Evolutionary conservation across 2,113 vertebrate genomes (phyloP), one percentile per base, ranked within the genome.

Genomic region (Larimichthys crocea): DNA sequence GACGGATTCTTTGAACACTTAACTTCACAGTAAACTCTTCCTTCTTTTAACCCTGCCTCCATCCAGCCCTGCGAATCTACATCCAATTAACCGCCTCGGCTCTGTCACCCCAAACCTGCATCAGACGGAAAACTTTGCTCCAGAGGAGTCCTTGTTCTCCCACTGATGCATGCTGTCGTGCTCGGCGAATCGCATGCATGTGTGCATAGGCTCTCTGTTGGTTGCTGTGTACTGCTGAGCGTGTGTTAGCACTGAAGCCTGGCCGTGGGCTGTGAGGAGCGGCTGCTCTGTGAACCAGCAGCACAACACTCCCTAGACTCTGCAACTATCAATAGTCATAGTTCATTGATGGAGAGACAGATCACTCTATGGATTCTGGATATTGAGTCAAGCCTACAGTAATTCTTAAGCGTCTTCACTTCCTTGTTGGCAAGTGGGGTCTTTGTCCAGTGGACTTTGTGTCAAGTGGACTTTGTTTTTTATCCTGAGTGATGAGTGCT

Each of bases 21-120:
- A 80, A 86, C 89, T 90, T 86, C 79, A 69, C 86, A 80, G 83
- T 75, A 62, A 86, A 82, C 77, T 87, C 73, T 86, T 81, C 68
- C 67, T 71, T 69, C 73, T 79, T 83, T 83, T 62, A 78, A 86
- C 68, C 59, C 46, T 53, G 63, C 76, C 49, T 84, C 57, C 84
- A 76, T 72, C 78, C 59, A 61, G 53, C 20, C 57, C 52, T 4
- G 55, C 29, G 7, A 87, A 66, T 24, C 69, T 82, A 80, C 76
- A 62, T 80, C 67, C 70, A 70, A 71, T 89, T 86, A 83, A 86
- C 75, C 31, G 19, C 72, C 82, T 86, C 59, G 40, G 60, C 74
- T 78, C 78, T 76, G 48, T 74, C 81, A 48, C 70, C 85, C 64
- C 35, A 59, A 64, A 85, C 55, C 68, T 9, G 31, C 79, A 11